Evolutionary conservation across 2,888 invertebrate species (phyloP).

Genomic region (Julus scandinavius): DNA sequence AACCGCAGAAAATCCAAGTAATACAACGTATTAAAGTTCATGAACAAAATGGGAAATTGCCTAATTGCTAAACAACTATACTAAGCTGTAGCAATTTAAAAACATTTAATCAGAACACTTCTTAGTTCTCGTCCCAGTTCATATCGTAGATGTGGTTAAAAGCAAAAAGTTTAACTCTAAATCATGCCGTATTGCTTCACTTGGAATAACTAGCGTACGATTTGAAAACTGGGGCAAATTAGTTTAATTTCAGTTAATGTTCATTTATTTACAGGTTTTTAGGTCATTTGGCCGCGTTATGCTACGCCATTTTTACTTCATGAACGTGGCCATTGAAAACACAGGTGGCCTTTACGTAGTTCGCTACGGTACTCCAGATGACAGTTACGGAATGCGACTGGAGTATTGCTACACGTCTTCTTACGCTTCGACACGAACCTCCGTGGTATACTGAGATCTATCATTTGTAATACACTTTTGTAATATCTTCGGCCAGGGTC

Average conservation of each 20-base stretch:
- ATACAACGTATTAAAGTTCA: no score
- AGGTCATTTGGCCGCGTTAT: constrained; percentile 12
- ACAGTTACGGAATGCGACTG: background rate
- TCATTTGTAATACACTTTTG: background rate
- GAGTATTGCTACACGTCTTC: constrained; percentile 46
- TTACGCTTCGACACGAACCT: constrained; percentile 54
- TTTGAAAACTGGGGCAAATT: no score
- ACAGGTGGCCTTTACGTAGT: constrained; percentile 36
- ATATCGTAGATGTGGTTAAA: no score
- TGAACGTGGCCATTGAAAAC: constrained; percentile 48
- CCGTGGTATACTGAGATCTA: constrained; percentile 52
- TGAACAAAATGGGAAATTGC: no score
- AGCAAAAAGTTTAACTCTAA: no score
- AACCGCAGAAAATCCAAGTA: no score
- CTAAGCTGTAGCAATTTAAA: no score
- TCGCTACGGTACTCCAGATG: constrained; percentile 28
- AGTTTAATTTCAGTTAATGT: background rate
- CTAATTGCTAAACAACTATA: no score
- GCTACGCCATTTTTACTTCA: constrained; percentile 50
- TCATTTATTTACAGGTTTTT: background rate
- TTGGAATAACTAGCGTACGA: no score
- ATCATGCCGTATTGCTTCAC: no score
- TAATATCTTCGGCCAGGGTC: background rate
- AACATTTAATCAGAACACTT: no score
- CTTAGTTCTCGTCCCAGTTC: no score